A percentile compares a stretch with the other conserved stretches of the same genome.
Evolutionary conservation across 2,797 vertebrate species (phyloP).

Genomic region (Adelosebastes latens): DNA sequence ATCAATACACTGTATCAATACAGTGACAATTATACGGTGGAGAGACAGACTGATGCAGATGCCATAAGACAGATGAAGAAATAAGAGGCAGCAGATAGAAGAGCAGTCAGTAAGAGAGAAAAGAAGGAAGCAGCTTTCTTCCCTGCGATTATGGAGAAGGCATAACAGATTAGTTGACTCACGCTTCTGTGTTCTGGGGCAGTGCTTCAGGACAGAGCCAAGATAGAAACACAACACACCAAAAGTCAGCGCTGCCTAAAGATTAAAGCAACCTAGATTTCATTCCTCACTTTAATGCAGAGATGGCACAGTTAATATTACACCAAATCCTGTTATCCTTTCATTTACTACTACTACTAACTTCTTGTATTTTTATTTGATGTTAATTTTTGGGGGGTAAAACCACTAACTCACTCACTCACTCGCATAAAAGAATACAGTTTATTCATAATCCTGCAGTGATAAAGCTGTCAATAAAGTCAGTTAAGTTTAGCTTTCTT

Average conservation of each 20-base stretch:
- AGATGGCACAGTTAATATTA: not conserved
- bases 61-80: slow-evolving; percentile 24
- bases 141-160: slow-evolving; percentile 43
- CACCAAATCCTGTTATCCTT: not conserved
- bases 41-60: slow-evolving; percentile 26
- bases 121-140: slow-evolving; percentile 29
- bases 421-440: not conserved
- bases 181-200: slow-evolving; percentile 52
- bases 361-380: not conserved
- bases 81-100: slow-evolving; percentile 23
- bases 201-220: slow-evolving; percentile 62
- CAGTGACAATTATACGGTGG: not conserved
- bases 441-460: not conserved
- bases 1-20: not conserved
- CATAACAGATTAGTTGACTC: slow-evolving; percentile 71
- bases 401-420: not conserved
- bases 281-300: not conserved
- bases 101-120: slow-evolving; percentile 14
- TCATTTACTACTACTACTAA: not conserved
- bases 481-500: not conserved
- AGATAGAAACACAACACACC: slow-evolving; percentile 61
- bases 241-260: slow-evolving; percentile 67
- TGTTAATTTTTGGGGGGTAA: not conserved
- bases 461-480: no score
- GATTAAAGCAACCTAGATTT: slow-evolving; percentile 70